Evolutionary conservation across 2,113 vertebrate species (phyloP).

Genomic region (Acrocephalus kingi): DNA sequence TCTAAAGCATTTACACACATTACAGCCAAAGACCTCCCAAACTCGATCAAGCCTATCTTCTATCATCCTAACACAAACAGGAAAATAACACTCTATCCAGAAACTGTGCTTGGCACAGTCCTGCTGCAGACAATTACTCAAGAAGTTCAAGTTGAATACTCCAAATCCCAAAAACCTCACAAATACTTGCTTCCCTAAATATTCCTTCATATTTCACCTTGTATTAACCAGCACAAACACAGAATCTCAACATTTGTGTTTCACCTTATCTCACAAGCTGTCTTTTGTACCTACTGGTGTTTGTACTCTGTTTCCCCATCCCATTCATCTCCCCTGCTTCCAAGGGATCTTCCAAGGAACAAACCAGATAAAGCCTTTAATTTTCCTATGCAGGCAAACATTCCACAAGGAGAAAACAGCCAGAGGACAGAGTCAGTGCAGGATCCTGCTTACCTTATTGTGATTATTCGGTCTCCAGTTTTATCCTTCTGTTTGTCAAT

Average conservation of each 20-base stretch:
- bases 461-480: constrained; percentile 98
- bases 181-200: neutral
- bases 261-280: neutral
- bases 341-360: neutral
- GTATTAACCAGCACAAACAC: neutral
- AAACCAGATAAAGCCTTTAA: neutral
- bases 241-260: fast-evolving
- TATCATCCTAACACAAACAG: neutral
- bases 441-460: constrained; percentile 84
- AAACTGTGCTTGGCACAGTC: neutral
- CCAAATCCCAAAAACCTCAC: no score
- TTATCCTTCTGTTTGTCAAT: constrained; percentile 99
- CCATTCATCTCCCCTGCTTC: neutral
- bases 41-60: fast-evolving
- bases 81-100: neutral
- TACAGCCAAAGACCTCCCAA: fast-evolving
- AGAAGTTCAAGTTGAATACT: neutral
- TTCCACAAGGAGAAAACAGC: neutral
- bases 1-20: neutral
- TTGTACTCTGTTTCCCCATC: neutral
- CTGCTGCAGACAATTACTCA: neutral
- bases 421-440: fast-evolving
- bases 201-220: fast-evolving
- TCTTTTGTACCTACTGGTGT: neutral
- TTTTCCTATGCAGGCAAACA: neutral